A percentile compares a stretch with the other conserved stretches of the same genome.
Evolutionary conservation across 2,888 invertebrate species (phyloP).

Genomic region (Carcina quercana): DNA sequence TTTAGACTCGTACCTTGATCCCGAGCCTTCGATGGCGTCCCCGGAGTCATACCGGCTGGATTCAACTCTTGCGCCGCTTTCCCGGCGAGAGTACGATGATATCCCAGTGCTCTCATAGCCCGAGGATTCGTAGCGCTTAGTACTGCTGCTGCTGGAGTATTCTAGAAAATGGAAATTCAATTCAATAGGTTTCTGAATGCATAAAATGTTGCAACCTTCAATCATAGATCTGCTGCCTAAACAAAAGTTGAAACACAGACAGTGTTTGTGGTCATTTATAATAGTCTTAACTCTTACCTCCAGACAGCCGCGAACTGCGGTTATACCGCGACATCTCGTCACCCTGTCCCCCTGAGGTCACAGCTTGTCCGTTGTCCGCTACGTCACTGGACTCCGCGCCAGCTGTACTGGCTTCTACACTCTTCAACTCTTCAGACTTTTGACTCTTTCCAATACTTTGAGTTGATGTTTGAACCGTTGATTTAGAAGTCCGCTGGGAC

Average conservation of each 20-base stretch:
- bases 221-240: no score
- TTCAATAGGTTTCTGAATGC: no score
- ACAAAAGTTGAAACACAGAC: no score
- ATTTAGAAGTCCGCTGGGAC: no score
- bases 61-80: slow-evolving; percentile 52
- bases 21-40: slow-evolving; percentile 43
- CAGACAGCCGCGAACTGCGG: slow-evolving; percentile 76
- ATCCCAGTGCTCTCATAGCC: slow-evolving; percentile 42
- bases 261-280: no score
- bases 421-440: slow-evolving; percentile 8
- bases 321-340: slow-evolving; percentile 76
- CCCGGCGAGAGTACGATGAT: slow-evolving; percentile 48
- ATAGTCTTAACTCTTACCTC: slow-evolving; percentile 55
- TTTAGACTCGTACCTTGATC: slow-evolving; percentile 54
- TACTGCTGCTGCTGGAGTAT: slow-evolving; percentile 64
- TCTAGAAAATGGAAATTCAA: slow-evolving; percentile 27
- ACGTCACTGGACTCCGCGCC: slow-evolving; percentile 25
- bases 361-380: slow-evolving; percentile 49
- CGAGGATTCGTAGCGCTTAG: slow-evolving; percentile 55
- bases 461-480: slow-evolving; percentile 12
- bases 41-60: slow-evolving; percentile 42
- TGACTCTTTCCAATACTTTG: background rate
- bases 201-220: no score
- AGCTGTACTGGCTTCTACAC: slow-evolving; percentile 24
- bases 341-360: slow-evolving; percentile 44